Percentiles rank a stretch among this genome's conserved stretches.
phyloP scores from a whole-genome alignment of 2,113 vertebrate species.

The Tupaia tana region DNA sequence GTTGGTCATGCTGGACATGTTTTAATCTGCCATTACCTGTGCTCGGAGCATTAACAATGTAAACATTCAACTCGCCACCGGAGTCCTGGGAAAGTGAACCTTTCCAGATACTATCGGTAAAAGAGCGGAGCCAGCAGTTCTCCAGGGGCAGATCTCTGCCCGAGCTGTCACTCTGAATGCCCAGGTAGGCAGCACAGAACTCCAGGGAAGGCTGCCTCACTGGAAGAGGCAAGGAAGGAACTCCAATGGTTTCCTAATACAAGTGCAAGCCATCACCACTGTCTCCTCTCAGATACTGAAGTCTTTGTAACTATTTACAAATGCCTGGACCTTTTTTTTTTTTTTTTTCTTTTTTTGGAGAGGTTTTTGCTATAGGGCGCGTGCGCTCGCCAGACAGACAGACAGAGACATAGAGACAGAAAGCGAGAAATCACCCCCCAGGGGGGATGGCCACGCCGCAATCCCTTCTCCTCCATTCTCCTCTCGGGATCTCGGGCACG shows the following conservation, averaged over 20 bases:
- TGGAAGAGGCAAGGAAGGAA: constrained; percentile 78
- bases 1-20: constrained; percentile 56
- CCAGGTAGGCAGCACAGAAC: constrained; percentile 83
- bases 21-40: constrained; percentile 77
- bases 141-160: constrained; percentile 74
- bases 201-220: constrained; percentile 84
- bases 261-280: background rate
- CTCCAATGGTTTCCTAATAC: background rate
- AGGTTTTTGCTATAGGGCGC: too few species aligned
- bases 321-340: background rate
- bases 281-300: background rate
- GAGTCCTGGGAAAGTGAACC: constrained; percentile 76
- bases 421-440: too few species aligned
- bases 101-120: constrained; percentile 57
- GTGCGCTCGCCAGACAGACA: too few species aligned
- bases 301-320: background rate
- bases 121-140: constrained; percentile 49
- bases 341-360: too few species aligned
- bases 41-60: constrained; percentile 60
- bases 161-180: constrained; percentile 72
- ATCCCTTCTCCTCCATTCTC: too few species aligned
- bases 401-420: too few species aligned
- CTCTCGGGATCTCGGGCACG: too few species aligned
- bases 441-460: too few species aligned
- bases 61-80: constrained; percentile 72